Base-by-base conservation (phyloP, 2,888 invertebrate genomes). In the Drosophila cognata region DNA sequence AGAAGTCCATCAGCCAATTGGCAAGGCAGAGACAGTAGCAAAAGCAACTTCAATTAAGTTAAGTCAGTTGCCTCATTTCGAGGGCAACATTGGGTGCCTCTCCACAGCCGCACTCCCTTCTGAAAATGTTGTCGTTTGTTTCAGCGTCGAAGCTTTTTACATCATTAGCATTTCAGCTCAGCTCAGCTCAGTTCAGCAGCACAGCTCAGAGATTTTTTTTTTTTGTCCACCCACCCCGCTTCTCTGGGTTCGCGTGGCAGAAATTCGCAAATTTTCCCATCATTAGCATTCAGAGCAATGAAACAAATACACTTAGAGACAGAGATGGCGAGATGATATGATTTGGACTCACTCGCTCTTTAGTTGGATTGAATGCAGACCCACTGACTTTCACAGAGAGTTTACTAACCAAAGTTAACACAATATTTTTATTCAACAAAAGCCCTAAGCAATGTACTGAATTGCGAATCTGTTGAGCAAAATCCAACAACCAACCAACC, bases 221-320 rank as follows among this genome's bases (percentile, higher is more conserved):
- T 43, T 21, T 68, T 71, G 4, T 48, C 25, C 16, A n/a, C 16
- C 25, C 36, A n/a, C 55, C 33, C 25, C 38, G 18, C 52, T 33
- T 36, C 55, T 29, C 11, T 48, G 46, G 13, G 13, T 11, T 43
- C 58, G 81, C 60, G 71, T 87, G 82, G 71, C 80, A 78, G 78
- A 84, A 86, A 89, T 88, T 88, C 90, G 81, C 87, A 88, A 88
- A 88, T 88, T 88, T 90, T 88, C 90, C 90, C 87, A 88, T 88
- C 87, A 88, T 88, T 90, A 88, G 90, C 90, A 90, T 88, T 88
- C 87, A 88, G 84, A 80, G 89, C 87, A 90, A 88, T 88, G 90
- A 87, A 88, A 90, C 87, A 88, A 88, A 88, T 88, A 90, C 87
- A 88, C 87, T 87, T 88, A 81, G 75, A 72, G 77, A 63, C 53